Evolutionary conservation across 2,888 invertebrate genomes (phyloP).

Genomic region (Caenorhabditis virilis): DNA sequence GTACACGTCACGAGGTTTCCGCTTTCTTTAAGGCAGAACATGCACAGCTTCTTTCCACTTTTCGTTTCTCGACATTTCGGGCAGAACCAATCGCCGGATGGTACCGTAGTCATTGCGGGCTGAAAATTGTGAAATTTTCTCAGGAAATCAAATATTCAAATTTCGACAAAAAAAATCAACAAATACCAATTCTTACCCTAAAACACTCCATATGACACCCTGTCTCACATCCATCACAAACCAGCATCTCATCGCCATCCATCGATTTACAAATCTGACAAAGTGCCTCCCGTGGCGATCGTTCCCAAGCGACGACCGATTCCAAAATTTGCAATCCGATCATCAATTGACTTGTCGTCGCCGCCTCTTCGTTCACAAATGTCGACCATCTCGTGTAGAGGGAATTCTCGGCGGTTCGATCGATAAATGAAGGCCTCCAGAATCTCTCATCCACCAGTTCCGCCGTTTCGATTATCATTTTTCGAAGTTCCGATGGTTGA

Average conservation of each 20-base stretch:
- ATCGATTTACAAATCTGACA: constrained; percentile 91
- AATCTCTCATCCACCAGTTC: constrained; percentile 17
- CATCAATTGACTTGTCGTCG: constrained; percentile 86
- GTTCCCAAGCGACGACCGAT: constrained; percentile 93
- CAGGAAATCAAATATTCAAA: neutral
- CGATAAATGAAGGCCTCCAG: constrained; percentile 8
- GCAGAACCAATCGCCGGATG: constrained; percentile 98
- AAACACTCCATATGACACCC: constrained; percentile 99
- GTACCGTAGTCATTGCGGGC: constrained; percentile 92
- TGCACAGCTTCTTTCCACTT: constrained; percentile 88
- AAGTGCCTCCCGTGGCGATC: constrained; percentile 93
- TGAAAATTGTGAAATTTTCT: constrained; percentile 38
- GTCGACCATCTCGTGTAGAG: constrained; percentile 90
- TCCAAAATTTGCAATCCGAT: constrained; percentile 83
- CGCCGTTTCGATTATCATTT: constrained; percentile 17
- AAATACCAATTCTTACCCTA: constrained; percentile 73
- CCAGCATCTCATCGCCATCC: constrained; percentile 89
- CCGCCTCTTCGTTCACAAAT: constrained; percentile 79
- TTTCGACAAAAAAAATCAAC: neutral
- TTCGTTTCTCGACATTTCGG: constrained; percentile 83
- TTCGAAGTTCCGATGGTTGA: neutral
- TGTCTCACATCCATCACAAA: constrained; percentile 96
- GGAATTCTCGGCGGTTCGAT: constrained; percentile 40
- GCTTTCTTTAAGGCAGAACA: constrained; percentile 76
- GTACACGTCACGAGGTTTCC: constrained; percentile 13